Conservation (phyloP, 2,797 vertebrate genomes). For the Crocodylus rhombifer region DNA sequence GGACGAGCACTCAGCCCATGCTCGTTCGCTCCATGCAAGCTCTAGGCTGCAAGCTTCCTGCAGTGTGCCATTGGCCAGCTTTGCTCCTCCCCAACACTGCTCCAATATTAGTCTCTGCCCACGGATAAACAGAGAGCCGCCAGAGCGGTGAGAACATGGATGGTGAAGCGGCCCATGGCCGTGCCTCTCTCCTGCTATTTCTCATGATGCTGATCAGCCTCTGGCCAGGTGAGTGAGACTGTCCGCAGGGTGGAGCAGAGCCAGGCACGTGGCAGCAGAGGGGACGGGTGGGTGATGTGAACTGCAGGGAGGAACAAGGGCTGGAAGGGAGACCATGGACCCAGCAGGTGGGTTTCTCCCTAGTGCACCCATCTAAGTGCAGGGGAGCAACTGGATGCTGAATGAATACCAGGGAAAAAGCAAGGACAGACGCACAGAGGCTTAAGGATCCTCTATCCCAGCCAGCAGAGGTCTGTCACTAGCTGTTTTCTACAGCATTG, state of each 20-base stretch:
- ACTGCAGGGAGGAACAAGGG: neutral
- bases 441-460: neutral
- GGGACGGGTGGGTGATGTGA: no score
- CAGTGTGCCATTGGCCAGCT: neutral
- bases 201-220: conserved; percentile 27
- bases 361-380: neutral
- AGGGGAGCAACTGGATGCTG: neutral
- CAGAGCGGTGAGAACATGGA: conserved; percentile 4
- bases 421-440: no score
- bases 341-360: neutral
- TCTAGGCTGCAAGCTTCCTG: neutral
- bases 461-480: neutral
- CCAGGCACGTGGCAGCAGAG: neutral
- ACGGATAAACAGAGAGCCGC: neutral
- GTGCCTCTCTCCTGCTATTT: neutral
- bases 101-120: neutral
- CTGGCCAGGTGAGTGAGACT: conserved; percentile 48
- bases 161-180: neutral
- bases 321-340: neutral
- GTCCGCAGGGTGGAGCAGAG: neutral
- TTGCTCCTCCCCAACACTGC: conserved; percentile 37
- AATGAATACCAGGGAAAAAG: neutral
- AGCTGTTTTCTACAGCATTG: neutral
- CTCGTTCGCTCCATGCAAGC: no score
- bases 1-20: neutral